Percentiles rank a stretch among this genome's conserved stretches.
Evolutionary conservation across 2,797 vertebrate species (phyloP).

Genomic region (Catamblyrhynchus diadema): DNA sequence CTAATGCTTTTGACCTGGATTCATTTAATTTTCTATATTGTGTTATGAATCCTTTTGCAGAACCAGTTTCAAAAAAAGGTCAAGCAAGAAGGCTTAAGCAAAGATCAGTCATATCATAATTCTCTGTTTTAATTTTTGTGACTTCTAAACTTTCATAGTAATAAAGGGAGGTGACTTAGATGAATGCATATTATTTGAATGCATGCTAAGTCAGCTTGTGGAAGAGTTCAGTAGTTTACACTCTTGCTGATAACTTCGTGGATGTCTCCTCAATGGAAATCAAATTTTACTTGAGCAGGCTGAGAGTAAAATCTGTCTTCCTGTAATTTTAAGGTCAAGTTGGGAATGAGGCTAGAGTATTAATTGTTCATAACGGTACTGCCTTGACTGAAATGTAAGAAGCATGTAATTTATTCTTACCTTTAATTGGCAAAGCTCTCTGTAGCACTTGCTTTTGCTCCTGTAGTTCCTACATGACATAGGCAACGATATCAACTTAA

Average conservation of each 20-base stretch:
- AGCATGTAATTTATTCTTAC: conserved; percentile 13
- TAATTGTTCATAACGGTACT: not conserved
- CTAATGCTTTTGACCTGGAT: not conserved
- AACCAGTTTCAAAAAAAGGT: not conserved
- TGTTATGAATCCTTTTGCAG: not conserved
- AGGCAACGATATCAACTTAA: not conserved
- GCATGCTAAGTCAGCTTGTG: not conserved
- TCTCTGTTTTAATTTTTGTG: not conserved
- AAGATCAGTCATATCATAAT: not conserved
- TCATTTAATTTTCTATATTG: not conserved
- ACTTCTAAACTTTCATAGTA: not conserved
- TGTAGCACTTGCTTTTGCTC: not conserved
- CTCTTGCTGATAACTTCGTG: not conserved
- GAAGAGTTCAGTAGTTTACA: not conserved
- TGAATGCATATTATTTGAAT: not conserved
- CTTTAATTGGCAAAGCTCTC: conserved; percentile 3
- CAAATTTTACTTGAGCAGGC: not conserved
- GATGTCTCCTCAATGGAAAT: not conserved
- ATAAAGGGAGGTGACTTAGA: not conserved
- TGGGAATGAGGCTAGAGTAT: not conserved
- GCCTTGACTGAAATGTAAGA: not conserved
- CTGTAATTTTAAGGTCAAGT: not conserved
- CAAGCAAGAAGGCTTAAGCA: not conserved
- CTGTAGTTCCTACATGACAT: not conserved
- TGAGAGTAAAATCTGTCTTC: not conserved